Evolutionary conservation across 2,797 vertebrate genomes (phyloP).

Genomic region (Odontamblyopus lacepedii): DNA sequence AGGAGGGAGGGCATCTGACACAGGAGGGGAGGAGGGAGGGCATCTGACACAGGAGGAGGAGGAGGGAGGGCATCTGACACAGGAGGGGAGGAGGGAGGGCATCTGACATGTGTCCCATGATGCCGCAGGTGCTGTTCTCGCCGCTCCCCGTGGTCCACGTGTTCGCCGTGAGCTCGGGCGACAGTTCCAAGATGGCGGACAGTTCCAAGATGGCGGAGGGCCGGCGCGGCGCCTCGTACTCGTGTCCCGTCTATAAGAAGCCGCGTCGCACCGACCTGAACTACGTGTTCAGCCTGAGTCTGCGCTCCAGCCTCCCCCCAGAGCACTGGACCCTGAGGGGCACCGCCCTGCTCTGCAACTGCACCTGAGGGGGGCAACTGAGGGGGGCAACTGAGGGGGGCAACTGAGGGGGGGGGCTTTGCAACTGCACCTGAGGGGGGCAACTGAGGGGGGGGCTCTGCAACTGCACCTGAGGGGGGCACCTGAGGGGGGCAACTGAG

Average conservation of each 20-base stretch:
- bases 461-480: no score
- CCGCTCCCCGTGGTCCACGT: constrained; percentile 85
- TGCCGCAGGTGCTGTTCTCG: constrained; percentile 81
- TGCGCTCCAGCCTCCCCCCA: constrained; percentile 72
- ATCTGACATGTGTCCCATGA: not conserved
- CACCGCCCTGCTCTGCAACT: constrained; percentile 82
- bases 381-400: no score
- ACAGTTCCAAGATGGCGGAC: constrained; percentile 26
- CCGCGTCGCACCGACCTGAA: constrained; percentile 83
- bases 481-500: no score
- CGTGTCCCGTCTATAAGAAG: constrained; percentile 86
- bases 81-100: no score
- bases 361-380: constrained; percentile 62
- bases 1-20: no score
- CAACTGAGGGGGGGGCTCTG: no score
- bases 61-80: no score
- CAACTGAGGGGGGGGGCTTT: no score
- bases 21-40: no score
- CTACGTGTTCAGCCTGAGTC: constrained; percentile 80
- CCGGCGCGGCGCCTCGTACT: constrained; percentile 61
- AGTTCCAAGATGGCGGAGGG: constrained; percentile 25
- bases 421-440: no score
- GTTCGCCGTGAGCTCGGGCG: constrained; percentile 75
- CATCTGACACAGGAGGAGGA: no score
- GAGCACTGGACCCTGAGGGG: constrained; percentile 86